Conservation (phyloP, 2,113 vertebrate genomes). For the Trichechus manatus region DNA sequence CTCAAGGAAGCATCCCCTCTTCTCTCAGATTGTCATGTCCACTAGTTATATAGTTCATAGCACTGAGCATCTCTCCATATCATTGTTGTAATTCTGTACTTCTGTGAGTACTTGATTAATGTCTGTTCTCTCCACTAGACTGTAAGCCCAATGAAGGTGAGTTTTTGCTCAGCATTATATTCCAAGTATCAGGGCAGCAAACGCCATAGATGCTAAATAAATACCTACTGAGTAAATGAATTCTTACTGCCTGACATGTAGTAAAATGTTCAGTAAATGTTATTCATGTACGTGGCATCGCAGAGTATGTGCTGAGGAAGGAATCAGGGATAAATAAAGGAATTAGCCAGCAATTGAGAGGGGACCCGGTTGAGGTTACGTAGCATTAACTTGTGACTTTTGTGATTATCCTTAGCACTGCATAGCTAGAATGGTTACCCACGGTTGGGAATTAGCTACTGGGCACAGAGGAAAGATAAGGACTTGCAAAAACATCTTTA, state of each 20-base stretch:
- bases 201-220: neutral
- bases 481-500: neutral
- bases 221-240: conserved; percentile 9
- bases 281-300: neutral
- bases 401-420: neutral
- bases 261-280: neutral
- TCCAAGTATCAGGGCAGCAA: neutral
- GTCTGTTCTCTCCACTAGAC: neutral
- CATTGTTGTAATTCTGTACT: neutral
- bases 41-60: neutral
- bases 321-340: neutral
- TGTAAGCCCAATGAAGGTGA: neutral
- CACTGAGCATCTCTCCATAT: neutral
- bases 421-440: neutral
- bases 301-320: neutral
- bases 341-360: neutral
- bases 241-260: too few species aligned
- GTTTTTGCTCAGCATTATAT: neutral
- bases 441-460: neutral
- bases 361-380: neutral
- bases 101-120: neutral
- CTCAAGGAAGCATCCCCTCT: neutral
- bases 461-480: neutral
- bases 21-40: neutral
- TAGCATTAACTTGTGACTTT: too few species aligned